Conservation (phyloP, 2,888 invertebrate genomes). For the Cheilosia vernalis region DNA sequence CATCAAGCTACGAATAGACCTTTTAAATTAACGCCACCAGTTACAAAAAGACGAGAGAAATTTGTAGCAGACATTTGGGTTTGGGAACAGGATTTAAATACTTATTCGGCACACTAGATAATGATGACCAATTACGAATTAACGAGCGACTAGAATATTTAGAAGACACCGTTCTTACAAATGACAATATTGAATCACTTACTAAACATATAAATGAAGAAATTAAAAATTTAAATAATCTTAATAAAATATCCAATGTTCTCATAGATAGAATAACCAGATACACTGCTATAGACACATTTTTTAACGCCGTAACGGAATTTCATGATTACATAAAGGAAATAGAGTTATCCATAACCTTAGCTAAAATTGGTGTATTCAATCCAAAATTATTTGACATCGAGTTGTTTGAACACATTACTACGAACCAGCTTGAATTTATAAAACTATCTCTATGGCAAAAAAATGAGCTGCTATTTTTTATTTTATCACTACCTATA, state of each 20-base stretch:
- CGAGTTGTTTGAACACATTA: conserved; percentile 1
- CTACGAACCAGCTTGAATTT: conserved; percentile 4
- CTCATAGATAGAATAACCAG: conserved; percentile 2
- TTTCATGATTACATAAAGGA: neutral
- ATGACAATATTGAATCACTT: neutral
- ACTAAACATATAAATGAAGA: conserved; percentile 3
- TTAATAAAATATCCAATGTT: neutral
- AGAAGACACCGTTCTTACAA: neutral
- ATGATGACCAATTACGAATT: neutral
- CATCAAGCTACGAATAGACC: conserved; percentile 31
- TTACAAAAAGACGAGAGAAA: conserved; percentile 46
- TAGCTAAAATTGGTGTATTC: neutral
- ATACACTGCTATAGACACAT: too few relatives aligned
- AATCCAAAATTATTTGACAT: conserved; percentile 13
- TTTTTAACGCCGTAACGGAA: neutral
- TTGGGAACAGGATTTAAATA: conserved; percentile 34
- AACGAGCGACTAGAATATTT: neutral
- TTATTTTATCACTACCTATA: conserved; percentile 8
- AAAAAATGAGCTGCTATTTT: neutral
- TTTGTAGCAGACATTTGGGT: conserved; percentile 62
- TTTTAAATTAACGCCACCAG: conserved; percentile 32
- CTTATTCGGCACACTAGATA: neutral
- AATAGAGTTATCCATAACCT: neutral
- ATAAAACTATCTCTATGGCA: conserved; percentile 12
- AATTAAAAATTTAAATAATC: neutral